Conservation (phyloP, 2,113 vertebrate species). For the Podarcis raffonei region DNA sequence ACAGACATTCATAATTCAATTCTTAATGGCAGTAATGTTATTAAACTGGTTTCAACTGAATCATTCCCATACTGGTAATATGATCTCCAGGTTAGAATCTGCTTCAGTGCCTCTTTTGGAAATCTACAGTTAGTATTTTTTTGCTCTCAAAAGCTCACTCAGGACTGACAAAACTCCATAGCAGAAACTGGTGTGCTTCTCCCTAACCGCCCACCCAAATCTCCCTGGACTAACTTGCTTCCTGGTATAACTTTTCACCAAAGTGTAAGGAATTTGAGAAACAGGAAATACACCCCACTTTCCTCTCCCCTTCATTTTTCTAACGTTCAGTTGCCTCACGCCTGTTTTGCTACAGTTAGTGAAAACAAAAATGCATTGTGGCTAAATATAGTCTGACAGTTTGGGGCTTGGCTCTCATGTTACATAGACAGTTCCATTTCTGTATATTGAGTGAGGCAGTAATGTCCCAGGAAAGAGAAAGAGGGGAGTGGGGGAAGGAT, state of each 20-base stretch:
- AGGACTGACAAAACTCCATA: background rate
- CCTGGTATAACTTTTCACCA: constrained; percentile 35
- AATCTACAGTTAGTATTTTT: background rate
- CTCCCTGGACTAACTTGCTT: background rate
- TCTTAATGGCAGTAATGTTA: background rate
- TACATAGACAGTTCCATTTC: constrained; percentile 61
- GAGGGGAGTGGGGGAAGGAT: background rate
- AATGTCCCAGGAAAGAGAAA: constrained; percentile 40
- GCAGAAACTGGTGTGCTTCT: background rate
- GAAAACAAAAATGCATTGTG: constrained; percentile 54
- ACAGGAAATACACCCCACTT: background rate
- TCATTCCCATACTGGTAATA: background rate
- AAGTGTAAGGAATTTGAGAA: constrained; percentile 5
- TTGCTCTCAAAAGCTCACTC: background rate
- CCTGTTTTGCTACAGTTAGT: constrained; percentile 43
- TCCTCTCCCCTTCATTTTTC: background rate
- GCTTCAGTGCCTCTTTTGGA: background rate
- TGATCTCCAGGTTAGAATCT: background rate
- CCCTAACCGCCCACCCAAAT: background rate
- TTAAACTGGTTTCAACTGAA: background rate
- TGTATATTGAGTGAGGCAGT: constrained; percentile 43
- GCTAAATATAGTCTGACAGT: constrained; percentile 71
- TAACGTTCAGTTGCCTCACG: constrained; percentile 29
- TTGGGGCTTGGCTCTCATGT: constrained; percentile 61
- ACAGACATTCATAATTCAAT: background rate